Conservation (phyloP, 1,140 invertebrate species). For the Caenorhabditis briggsae region DNA sequence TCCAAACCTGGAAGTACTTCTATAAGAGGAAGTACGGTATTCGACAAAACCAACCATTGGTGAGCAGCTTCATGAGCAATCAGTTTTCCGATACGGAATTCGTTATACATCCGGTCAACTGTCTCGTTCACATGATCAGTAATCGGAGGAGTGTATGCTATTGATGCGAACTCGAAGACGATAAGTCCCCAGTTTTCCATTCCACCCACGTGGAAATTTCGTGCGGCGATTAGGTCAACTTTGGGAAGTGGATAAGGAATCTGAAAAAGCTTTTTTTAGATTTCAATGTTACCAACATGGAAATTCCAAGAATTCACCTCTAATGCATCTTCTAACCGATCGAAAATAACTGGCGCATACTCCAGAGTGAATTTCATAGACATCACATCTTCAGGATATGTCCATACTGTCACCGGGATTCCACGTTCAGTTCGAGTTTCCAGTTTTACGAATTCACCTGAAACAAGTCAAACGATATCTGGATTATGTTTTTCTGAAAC, state of each 20-base stretch:
- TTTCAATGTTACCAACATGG: slow-evolving; percentile 3
- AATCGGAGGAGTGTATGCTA: slow-evolving; percentile 20
- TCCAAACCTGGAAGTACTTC: slow-evolving; percentile 79
- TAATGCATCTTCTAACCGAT: slow-evolving; percentile 73
- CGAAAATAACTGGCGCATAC: slow-evolving; percentile 76
- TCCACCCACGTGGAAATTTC: slow-evolving; percentile 80
- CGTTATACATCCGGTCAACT: slow-evolving; percentile 74
- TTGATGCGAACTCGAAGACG: slow-evolving; percentile 75
- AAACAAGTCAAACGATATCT: neutral
- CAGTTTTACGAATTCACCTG: slow-evolving; percentile 70
- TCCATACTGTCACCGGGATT: slow-evolving; percentile 75
- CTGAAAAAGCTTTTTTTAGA: slow-evolving; percentile 58
- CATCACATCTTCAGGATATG: slow-evolving; percentile 66
- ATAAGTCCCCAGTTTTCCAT: slow-evolving; percentile 80
- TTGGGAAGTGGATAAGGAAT: slow-evolving; percentile 75
- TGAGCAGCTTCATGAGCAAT: slow-evolving; percentile 74
- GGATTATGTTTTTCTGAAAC: slow-evolving; percentile 53
- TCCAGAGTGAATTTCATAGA: slow-evolving; percentile 71
- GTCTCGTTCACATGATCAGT: slow-evolving; percentile 64
- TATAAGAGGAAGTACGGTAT: no score
- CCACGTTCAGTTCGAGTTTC: slow-evolving; percentile 72
- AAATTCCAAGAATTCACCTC: slow-evolving; percentile 56
- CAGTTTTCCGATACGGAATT: slow-evolving; percentile 75
- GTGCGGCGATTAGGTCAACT: slow-evolving; percentile 80
- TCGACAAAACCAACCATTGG: slow-evolving; percentile 43